phyloP scores from a whole-genome alignment of 2,113 vertebrate genomes.

The Odontophorus gujanensis region DNA sequence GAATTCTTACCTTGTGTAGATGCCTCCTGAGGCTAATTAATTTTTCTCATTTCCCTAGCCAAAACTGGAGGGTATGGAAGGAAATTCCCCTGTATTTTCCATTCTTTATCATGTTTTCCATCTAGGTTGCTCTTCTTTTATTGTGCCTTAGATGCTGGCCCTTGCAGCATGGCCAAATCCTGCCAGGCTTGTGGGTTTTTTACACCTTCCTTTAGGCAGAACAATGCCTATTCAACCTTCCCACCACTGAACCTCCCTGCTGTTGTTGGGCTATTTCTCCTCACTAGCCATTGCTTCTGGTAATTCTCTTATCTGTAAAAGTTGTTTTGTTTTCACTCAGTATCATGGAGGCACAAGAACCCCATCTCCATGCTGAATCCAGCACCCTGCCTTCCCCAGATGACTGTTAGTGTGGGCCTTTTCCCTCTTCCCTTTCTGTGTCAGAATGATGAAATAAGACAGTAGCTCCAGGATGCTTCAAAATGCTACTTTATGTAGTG shows the following conservation, averaged over 20 bases:
- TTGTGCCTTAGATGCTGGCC: not conserved
- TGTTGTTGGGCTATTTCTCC: not conserved
- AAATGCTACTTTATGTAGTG: not conserved
- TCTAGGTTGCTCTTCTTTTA: not conserved
- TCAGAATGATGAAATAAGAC: fast-evolving
- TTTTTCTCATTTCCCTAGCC: not conserved
- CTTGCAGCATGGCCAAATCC: not conserved
- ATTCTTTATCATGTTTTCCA: not conserved
- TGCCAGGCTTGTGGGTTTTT: not conserved
- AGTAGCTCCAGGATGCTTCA: not conserved
- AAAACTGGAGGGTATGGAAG: not conserved
- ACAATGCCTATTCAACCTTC: not conserved
- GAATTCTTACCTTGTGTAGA: not conserved
- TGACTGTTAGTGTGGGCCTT: not conserved
- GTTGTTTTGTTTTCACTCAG: fast-evolving
- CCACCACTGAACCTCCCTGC: fast-evolving
- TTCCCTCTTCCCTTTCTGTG: not conserved
- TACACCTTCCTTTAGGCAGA: not conserved
- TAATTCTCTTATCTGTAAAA: not conserved
- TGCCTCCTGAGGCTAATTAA: not conserved
- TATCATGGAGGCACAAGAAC: not conserved
- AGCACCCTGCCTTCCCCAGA: not conserved
- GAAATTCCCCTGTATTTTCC: not conserved
- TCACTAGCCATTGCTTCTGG: fast-evolving
- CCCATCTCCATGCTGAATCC: not conserved